Conservation (phyloP, 2,797 vertebrate species). For the Limnodromus scolopaceus region DNA sequence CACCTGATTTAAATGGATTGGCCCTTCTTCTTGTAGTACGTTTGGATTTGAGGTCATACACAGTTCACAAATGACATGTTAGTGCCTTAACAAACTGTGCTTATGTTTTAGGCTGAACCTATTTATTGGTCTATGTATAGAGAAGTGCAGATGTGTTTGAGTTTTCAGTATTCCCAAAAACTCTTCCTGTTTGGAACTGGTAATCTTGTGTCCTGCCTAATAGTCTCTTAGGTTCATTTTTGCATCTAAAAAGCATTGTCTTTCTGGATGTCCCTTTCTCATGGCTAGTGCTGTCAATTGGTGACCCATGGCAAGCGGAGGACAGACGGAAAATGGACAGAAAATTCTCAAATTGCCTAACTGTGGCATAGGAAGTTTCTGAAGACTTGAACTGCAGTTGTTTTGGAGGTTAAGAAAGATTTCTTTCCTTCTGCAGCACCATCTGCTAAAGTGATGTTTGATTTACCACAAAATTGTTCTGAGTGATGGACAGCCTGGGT, state of each 20-base stretch:
- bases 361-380: not conserved
- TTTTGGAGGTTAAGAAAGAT: conserved; percentile 46
- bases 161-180: not conserved
- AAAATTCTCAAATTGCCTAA: not conserved
- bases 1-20: not conserved
- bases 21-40: not conserved
- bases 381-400: conserved; percentile 14
- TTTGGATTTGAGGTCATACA: not conserved
- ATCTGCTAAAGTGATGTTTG: conserved; percentile 52
- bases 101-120: not conserved
- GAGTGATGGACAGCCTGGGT: conserved; percentile 48
- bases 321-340: not conserved
- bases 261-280: not conserved
- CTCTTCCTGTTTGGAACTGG: not conserved
- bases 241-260: not conserved
- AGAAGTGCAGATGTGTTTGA: not conserved
- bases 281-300: not conserved
- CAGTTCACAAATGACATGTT: not conserved
- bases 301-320: not conserved
- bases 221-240: not conserved
- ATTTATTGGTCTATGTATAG: not conserved
- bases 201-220: not conserved
- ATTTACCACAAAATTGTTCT: conserved; percentile 26
- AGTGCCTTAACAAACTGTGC: not conserved
- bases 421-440: conserved; percentile 38